Conservation (phyloP, 2,888 invertebrate species). For the Hyppa rectilinea region DNA sequence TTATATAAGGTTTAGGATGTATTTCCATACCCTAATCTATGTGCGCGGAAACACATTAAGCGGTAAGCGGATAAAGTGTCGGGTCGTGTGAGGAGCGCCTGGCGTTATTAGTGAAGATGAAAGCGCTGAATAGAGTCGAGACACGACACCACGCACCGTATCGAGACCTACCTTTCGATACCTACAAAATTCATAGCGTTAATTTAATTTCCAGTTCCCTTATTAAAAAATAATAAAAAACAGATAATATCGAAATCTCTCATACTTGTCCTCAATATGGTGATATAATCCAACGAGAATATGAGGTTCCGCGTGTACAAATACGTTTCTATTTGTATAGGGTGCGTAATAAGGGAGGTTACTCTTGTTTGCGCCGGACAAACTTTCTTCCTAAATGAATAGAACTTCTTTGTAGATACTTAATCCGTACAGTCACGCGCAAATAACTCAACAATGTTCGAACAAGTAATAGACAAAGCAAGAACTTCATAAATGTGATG, state of each 20-base stretch:
- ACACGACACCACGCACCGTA: constrained; percentile 37
- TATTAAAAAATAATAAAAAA: constrained; percentile 55
- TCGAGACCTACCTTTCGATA: constrained; percentile 69
- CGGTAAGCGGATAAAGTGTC: constrained; percentile 79
- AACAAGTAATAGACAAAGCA: constrained; percentile 42
- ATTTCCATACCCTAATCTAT: constrained; percentile 53
- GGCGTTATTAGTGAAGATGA: constrained; percentile 77
- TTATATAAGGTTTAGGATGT: constrained; percentile 40
- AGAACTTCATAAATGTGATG: constrained; percentile 58
- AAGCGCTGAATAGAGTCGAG: constrained; percentile 69
- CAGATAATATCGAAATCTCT: constrained; percentile 44
- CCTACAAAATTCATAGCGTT: constrained; percentile 59
- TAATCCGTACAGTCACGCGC: constrained; percentile 59
- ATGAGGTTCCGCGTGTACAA: constrained; percentile 53
- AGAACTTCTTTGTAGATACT: constrained; percentile 69
- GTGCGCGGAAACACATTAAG: constrained; percentile 77
- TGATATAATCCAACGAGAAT: constrained; percentile 55
- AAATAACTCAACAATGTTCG: constrained; percentile 65
- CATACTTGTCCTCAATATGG: constrained; percentile 37
- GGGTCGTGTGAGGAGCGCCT: constrained; percentile 52
- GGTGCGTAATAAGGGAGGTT: constrained; percentile 77
- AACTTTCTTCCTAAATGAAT: constrained; percentile 76
- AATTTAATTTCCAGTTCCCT: constrained; percentile 38
- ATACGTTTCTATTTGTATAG: constrained; percentile 75
- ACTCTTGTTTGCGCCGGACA: constrained; percentile 75